Evolutionary conservation across 2,113 vertebrate species (phyloP), one percentile per base, ranked within the genome.

Genomic region (Romanogobio albipinnatus): DNA sequence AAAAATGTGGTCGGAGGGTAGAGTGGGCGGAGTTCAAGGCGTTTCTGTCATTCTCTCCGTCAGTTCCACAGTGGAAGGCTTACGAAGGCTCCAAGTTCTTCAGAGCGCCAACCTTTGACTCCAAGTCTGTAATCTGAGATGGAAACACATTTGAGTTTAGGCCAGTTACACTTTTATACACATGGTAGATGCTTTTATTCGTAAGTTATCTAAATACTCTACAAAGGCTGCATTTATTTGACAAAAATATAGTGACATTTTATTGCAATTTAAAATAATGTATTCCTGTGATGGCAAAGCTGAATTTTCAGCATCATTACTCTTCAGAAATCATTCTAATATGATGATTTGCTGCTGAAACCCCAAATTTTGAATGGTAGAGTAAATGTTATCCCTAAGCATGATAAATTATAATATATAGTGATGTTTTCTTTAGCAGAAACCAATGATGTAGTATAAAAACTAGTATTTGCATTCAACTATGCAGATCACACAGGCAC

Each of bases 81-180:
- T 97, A 97, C 86, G 96, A 96, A 74, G 96, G 93, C 85, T 95
- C 91, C 82, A 96, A 94, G 89, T 94, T 95, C 94, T 96, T 97
- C 93, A 97, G 93, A 91, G 96, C 95, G 29, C 96, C 96, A 92
- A 97, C 95, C 92, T 96, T 97, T 91, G 94, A 95, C 94, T 97
- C 96, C 94, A 97, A 90, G 91, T 97, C 96, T 49, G 95, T 94
- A 81, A 95, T 94, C 95, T 95, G 91, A 61, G 61, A 64, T 45
- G 5, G 59, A 86, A 58, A 84, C 6, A 61, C 13, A 43, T 33
- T 19, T 36, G 9, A 39, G 68, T 43, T 70, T 33, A 70, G 7
- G 33, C 24, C 11, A 85, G 19, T 9, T 43, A 61, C 8, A 24
- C 26, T n/a, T 78, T 59, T 59, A 59, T 59, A 61, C 3, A 24